Base-by-base conservation (phyloP, 2,797 vertebrate species). In the Pempheris klunzingeri region DNA sequence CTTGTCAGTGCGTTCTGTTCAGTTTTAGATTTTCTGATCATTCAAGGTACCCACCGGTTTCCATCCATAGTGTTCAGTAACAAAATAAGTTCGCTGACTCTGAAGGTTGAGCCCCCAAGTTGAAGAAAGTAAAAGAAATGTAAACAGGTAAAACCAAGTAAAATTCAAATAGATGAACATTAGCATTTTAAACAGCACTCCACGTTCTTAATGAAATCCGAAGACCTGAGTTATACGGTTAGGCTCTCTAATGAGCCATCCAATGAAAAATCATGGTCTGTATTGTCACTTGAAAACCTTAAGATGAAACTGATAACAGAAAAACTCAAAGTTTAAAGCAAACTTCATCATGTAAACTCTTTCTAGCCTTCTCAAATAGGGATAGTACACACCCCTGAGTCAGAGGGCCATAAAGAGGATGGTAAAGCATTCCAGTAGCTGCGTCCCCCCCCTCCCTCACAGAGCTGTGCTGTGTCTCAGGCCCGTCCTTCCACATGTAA, bases 341-440 rank as follows among this genome's bases (percentile, higher is more conserved):
- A 47, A 26, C 4, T 34, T 20, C 54, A 28, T 46, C 28, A 20
- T 26, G 49, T 65, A n/a, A 67, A 60, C 32, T 14, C 26, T 71
- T 49, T n/a, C 20, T 22, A 38, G 4, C 28, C 22, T 20, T n/a
- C 17, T 47, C 12, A 43, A 34, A 63, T 4, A 44, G 5, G 15
- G 30, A 63, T 47, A 22, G 34, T 22, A 36, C 47, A 43, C 3
- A 22, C 9, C 7, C 10, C n/a, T 28, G 41, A 79, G 55, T 75
- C 46, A 59, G 38, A 72, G 4, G 62, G 62, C 77, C 62, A 47
- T 77, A 69, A 83, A 74, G 68, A 74, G 65, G 52, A 78, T 67
- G 60, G n/a, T 49, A 26, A 71, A 63, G 78, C 82, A 80, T 87
- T 90, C 83, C 81, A 80, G 71, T 73, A 80, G 84, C 58, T 38